These are phyloP conservation scores for Dascillus cervinus DNA, from an alignment of 2,888 invertebrate genomes.

Conservation along the genomic window DNA sequence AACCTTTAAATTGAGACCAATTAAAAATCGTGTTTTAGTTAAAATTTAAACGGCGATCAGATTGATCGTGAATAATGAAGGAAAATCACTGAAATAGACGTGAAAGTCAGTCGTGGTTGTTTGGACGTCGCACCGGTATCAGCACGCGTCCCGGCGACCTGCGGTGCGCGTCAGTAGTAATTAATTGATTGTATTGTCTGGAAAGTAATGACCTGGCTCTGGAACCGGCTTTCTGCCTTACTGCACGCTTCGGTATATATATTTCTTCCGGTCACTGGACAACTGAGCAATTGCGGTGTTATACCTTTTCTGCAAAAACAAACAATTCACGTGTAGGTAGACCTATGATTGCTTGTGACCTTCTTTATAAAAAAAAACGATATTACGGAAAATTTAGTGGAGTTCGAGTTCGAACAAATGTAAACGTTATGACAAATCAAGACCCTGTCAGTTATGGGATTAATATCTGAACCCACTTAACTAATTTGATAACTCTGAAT, in stretches of 20 bases:
- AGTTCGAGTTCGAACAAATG: too few relatives aligned
- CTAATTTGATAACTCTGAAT: too few relatives aligned
- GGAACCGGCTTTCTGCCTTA: constrained; percentile 33
- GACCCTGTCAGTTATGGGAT: too few relatives aligned
- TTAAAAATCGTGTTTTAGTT: too few relatives aligned
- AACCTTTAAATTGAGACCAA: too few relatives aligned
- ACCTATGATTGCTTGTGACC: background rate
- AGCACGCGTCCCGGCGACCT: constrained; percentile 36
- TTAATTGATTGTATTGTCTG: constrained; percentile 46
- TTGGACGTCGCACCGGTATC: constrained; percentile 26
- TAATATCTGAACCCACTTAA: too few relatives aligned
- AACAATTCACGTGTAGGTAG: constrained; percentile 18
- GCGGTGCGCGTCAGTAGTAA: constrained; percentile 41
- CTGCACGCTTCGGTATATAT: constrained; percentile 35
- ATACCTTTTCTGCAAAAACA: constrained; percentile 26
- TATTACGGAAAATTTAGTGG: too few relatives aligned
- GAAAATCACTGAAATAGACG: constrained; percentile 5
- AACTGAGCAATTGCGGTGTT: constrained; percentile 33
- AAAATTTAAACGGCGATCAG: too few relatives aligned
- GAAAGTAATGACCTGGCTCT: constrained; percentile 45
- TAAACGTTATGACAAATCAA: too few relatives aligned
- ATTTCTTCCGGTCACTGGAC: constrained; percentile 38
- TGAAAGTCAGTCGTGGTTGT: constrained; percentile 18
- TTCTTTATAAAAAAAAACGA: too few relatives aligned
- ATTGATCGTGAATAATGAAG: too few relatives aligned